These are phyloP conservation scores for Cnemophilus loriae DNA, from an alignment of 2,113 vertebrate species.

Conservation along the genomic window DNA sequence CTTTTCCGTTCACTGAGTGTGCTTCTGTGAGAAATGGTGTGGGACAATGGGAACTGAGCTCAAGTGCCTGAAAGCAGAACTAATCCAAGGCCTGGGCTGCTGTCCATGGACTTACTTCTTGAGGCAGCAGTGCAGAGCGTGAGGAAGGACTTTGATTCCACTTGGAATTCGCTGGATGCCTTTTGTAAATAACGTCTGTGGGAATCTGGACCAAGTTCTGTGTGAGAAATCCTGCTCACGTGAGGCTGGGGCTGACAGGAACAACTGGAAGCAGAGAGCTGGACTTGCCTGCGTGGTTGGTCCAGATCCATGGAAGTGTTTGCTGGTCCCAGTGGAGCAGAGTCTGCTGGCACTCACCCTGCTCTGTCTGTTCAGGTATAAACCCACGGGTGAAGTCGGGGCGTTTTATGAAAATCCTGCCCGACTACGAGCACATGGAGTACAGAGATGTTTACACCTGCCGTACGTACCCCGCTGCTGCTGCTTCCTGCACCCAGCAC, in stretches of 20 bases:
- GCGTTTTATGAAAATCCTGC: conserved; percentile 91
- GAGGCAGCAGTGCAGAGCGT: not conserved
- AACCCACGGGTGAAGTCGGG: conserved; percentile 91
- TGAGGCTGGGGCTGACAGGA: fast-evolving
- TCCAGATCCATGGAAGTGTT: not conserved
- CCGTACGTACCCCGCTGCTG: conserved; percentile 81
- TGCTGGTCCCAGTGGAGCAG: not conserved
- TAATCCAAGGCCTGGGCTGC: not conserved
- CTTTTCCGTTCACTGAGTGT: not conserved
- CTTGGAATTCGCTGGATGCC: not conserved
- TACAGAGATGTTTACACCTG: conserved; percentile 90
- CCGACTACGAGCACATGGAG: conserved; percentile 91
- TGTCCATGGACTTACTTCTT: not conserved
- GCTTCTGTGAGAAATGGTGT: not conserved
- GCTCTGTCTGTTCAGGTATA: conserved; percentile 88
- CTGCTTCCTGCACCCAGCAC: conserved; percentile 43
- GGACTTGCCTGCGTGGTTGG: fast-evolving
- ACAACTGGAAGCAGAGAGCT: not conserved
- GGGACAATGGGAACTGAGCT: not conserved
- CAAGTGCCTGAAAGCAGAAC: not conserved
- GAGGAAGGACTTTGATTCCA: not conserved
- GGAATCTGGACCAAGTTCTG: not conserved
- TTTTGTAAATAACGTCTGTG: not conserved
- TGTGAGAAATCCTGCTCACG: not conserved
- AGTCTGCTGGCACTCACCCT: conserved; percentile 45